A percentile compares a stretch with the other conserved stretches of the same genome.
Conservation (phyloP, 2,113 vertebrate species). For the Irena cyanogastra region DNA sequence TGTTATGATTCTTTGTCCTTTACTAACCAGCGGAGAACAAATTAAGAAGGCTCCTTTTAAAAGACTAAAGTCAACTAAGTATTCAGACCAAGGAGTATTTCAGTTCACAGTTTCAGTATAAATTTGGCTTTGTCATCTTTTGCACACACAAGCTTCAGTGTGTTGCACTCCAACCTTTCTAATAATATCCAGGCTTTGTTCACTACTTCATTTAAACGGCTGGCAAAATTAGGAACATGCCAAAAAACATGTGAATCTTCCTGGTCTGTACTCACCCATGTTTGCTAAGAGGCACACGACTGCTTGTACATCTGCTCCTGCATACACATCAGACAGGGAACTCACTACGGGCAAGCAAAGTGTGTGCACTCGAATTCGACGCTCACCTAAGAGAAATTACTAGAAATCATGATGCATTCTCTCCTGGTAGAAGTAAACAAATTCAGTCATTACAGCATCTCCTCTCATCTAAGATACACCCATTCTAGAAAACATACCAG, state of each 20-base stretch:
- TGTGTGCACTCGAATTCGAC: conserved; percentile 92
- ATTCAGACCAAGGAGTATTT: not conserved
- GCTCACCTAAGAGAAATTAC: conserved; percentile 77
- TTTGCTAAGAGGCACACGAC: conserved; percentile 91
- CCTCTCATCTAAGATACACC: not conserved
- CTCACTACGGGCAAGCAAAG: conserved; percentile 93
- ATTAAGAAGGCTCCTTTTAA: not conserved
- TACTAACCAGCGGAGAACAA: not conserved
- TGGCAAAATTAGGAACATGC: not conserved
- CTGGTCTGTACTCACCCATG: conserved; percentile 83
- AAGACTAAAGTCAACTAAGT: not conserved
- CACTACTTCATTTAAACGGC: not conserved
- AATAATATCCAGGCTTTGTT: not conserved
- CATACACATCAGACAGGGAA: conserved; percentile 88
- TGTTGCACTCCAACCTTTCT: not conserved
- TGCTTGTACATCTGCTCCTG: conserved; percentile 92
- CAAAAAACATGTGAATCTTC: not conserved
- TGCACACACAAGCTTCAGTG: not conserved
- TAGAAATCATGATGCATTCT: not conserved
- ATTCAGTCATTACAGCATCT: not conserved
- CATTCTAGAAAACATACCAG: not conserved
- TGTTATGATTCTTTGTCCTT: not conserved
- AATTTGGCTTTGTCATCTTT: not conserved
- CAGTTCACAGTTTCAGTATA: not conserved
- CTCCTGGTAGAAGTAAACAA: not conserved